Conservation (phyloP, 1,140 invertebrate species). For the Drosophila nigromelanica region DNA sequence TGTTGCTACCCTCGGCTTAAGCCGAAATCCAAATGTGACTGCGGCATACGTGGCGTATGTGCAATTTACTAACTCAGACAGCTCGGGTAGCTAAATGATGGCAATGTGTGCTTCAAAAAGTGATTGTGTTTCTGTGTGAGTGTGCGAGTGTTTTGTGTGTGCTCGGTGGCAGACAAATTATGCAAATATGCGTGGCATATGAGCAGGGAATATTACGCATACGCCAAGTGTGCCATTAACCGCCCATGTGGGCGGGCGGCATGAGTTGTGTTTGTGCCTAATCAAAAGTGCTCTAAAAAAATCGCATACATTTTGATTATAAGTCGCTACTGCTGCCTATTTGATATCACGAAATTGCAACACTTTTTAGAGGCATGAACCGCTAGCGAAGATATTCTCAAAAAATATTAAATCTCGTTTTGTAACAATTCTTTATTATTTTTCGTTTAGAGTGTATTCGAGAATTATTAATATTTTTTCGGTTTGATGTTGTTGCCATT, state of each 20-base stretch:
- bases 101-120: conserved; percentile 51
- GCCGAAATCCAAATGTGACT: conserved; percentile 27
- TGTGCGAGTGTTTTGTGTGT: conserved; percentile 9
- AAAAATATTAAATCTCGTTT: conserved; percentile 1
- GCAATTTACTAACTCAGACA: conserved; percentile 78
- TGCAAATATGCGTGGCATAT: conserved; percentile 75
- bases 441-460: not conserved
- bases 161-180: conserved; percentile 60
- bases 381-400: not conserved
- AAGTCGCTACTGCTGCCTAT: conserved; percentile 25
- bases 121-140: conserved; percentile 7
- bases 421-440: not conserved
- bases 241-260: conserved; percentile 41
- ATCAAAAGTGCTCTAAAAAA: conserved; percentile 61
- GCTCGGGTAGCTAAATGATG: conserved; percentile 68
- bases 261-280: conserved; percentile 44
- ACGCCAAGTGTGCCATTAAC: conserved; percentile 72
- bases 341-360: conserved; percentile 25
- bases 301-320: conserved; percentile 47
- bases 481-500: too few species aligned
- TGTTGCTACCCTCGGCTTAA: conserved; percentile 8
- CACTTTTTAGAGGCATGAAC: conserved; percentile 22
- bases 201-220: conserved; percentile 73
- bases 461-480: too few species aligned
- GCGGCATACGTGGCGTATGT: conserved; percentile 69